phyloP scores from a whole-genome alignment of 2,888 invertebrate genomes.

The Octodonta nipae region DNA sequence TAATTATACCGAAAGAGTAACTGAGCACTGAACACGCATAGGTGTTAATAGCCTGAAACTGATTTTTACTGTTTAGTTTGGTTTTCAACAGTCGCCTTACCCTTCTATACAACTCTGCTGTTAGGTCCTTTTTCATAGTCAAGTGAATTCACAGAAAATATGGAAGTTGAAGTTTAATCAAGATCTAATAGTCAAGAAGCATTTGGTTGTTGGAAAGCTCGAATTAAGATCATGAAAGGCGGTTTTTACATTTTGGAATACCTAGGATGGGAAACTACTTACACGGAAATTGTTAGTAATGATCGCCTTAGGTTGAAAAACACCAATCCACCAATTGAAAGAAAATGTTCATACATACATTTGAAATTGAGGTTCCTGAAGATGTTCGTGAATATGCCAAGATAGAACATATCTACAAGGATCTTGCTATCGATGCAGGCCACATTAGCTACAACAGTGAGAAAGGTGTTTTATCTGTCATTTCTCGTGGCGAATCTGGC shows the following conservation, averaged over 20 bases:
- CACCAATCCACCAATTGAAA: constrained; percentile 74
- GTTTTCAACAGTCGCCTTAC: no score
- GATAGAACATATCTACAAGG: constrained; percentile 58
- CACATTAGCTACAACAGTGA: constrained; percentile 81
- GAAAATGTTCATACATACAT: constrained; percentile 79
- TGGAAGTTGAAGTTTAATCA: constrained; percentile 87
- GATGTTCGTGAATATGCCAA: constrained; percentile 87
- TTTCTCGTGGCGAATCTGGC: constrained; percentile 68
- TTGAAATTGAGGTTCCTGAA: constrained; percentile 86
- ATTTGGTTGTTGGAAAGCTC: constrained; percentile 91
- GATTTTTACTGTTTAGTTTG: no score
- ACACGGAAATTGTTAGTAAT: constrained; percentile 84
- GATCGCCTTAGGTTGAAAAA: constrained; percentile 81
- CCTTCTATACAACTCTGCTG: no score
- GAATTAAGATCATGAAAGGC: constrained; percentile 90
- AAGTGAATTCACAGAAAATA: constrained; percentile 74
- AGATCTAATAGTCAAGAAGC: constrained; percentile 81
- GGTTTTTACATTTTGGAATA: constrained; percentile 91
- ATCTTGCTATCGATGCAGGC: constrained; percentile 87
- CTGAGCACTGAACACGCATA: no score
- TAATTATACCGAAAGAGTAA: no score
- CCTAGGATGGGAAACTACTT: constrained; percentile 78
- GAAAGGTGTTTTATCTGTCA: constrained; percentile 67
- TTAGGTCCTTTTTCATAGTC: no score
- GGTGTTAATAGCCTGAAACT: no score